Evolutionary conservation across 2,113 vertebrate genomes (phyloP).

Genomic region (Pelvicachromis taeniatus): DNA sequence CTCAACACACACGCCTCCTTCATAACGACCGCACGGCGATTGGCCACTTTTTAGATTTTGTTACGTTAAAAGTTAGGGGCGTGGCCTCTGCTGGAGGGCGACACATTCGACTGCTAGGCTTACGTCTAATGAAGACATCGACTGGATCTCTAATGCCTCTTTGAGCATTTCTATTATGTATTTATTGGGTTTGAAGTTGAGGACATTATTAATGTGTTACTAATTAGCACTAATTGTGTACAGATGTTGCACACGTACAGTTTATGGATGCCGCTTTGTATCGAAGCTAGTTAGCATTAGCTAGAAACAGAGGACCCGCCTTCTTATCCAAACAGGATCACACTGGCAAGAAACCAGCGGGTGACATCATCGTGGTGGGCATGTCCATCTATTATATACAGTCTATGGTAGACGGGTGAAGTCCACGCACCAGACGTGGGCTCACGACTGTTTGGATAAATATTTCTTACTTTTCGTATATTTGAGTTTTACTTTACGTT

Average conservation of each 20-base stretch:
- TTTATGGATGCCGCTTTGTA: not conserved
- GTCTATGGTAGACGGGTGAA: not conserved
- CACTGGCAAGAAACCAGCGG: not conserved
- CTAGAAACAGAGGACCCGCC: not conserved
- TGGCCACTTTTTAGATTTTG: not conserved
- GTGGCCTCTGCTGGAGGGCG: not conserved
- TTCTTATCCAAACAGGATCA: not conserved
- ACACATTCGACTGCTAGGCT: not conserved
- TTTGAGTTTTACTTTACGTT: not conserved
- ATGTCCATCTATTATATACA: not conserved
- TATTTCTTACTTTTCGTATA: not conserved
- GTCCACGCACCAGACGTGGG: not conserved
- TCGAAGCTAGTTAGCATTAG: not conserved
- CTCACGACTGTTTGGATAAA: not conserved
- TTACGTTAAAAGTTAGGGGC: not conserved
- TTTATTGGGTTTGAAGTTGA: not conserved
- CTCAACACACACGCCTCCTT: not conserved
- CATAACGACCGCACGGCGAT: rapidly evolving
- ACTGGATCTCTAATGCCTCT: rapidly evolving
- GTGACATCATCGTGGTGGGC: not conserved
- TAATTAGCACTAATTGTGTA: not conserved
- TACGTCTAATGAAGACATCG: not conserved
- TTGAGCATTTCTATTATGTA: not conserved
- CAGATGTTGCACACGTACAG: not conserved
- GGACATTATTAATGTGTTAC: too few species aligned